A percentile compares a stretch with the other conserved stretches of the same genome.
phyloP scores from a whole-genome alignment of 2,888 invertebrate genomes.

The Cyrtodaria siliqua region DNA sequence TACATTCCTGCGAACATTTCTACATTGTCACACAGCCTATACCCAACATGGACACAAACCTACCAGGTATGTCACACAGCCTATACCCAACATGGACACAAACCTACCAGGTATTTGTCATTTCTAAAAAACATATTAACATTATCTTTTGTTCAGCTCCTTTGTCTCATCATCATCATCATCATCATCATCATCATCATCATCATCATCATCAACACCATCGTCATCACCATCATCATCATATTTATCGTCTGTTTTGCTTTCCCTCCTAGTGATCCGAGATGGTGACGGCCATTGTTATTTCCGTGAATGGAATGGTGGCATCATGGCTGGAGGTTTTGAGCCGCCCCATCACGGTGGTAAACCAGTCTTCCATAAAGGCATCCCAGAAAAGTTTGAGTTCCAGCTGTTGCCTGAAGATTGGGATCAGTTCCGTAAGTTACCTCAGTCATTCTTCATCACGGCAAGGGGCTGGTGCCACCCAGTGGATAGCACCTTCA shows the following conservation, averaged over 20 bases:
- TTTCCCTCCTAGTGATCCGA: constrained; percentile 86
- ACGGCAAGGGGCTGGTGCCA: too few species aligned
- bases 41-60: constrained; percentile 91
- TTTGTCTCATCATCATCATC: too few species aligned
- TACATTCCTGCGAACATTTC: constrained; percentile 98
- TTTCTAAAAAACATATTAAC: too few species aligned
- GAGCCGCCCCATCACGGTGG: constrained; percentile 92
- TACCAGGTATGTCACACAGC: constrained; percentile 95
- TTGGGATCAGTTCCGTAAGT: constrained; percentile 97
- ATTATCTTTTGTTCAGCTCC: too few species aligned
- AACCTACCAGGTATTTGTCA: constrained; percentile 91
- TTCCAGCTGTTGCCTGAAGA: constrained; percentile 89
- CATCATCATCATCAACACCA: too few species aligned
- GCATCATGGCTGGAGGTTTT: constrained; percentile 95
- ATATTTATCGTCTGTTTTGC: too few species aligned
- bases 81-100: constrained; percentile 91
- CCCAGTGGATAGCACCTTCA: too few species aligned
- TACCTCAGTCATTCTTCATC: not conserved
- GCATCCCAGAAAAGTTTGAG: constrained; percentile 86
- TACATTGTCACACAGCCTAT: constrained; percentile 95
- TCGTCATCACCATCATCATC: too few species aligned
- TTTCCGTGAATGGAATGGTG: constrained; percentile 90
- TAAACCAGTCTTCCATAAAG: constrained; percentile 95
- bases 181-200: too few species aligned
- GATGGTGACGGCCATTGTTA: constrained; percentile 90